A percentile compares a stretch with the other conserved stretches of the same genome.
phyloP scores from a whole-genome alignment of 1,140 invertebrate genomes.

The Agrypnia vestita region DNA sequence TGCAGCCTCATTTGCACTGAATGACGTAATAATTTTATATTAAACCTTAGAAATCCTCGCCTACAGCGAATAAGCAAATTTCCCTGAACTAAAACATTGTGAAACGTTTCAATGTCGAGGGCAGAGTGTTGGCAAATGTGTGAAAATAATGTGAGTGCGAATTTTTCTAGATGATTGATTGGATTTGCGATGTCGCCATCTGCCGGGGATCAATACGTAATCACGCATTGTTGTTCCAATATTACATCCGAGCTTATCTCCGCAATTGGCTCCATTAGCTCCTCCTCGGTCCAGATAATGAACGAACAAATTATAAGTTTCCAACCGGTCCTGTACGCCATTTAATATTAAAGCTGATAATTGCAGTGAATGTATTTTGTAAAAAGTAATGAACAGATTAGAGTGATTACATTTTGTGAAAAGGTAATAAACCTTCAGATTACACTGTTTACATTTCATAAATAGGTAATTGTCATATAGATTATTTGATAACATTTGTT shows the following conservation, averaged over 20 bases:
- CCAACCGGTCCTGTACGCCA: background rate
- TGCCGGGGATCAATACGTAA: slow-evolving; percentile 37
- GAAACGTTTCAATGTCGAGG: slow-evolving; percentile 27
- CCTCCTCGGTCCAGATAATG: slow-evolving; percentile 12
- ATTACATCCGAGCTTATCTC: slow-evolving; percentile 27
- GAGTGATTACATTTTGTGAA: too few relatives aligned
- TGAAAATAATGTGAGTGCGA: slow-evolving; percentile 7
- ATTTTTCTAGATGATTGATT: background rate
- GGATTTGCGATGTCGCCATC: slow-evolving; percentile 26
- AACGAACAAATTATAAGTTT: slow-evolving; percentile 36
- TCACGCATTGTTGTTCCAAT: slow-evolving; percentile 35
- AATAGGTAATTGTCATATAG: too few relatives aligned
- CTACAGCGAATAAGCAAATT: background rate
- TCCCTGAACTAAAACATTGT: slow-evolving; percentile 17
- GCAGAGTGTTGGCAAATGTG: slow-evolving; percentile 1
- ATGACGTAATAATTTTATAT: background rate
- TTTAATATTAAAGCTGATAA: too few relatives aligned
- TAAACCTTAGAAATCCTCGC: background rate
- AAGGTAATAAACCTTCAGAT: too few relatives aligned
- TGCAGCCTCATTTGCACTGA: slow-evolving; percentile 26
- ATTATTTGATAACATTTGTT: too few relatives aligned
- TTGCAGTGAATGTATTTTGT: too few relatives aligned
- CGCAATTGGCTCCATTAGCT: slow-evolving; percentile 41
- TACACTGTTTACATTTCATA: too few relatives aligned
- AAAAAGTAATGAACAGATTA: too few relatives aligned